phyloP scores from a whole-genome alignment of 2,888 invertebrate species.

The Deilephila porcellus region DNA sequence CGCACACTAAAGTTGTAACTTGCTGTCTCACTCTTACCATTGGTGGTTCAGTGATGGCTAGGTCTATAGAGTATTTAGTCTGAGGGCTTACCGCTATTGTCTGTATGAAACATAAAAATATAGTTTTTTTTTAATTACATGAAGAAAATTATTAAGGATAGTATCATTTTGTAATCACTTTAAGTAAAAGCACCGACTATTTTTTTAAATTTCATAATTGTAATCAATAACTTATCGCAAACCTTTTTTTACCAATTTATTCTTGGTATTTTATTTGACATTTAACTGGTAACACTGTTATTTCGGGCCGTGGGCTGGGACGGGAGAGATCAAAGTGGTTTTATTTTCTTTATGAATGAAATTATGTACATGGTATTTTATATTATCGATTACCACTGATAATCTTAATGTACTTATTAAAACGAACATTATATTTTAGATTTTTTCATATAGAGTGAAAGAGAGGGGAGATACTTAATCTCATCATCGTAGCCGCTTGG shows the following conservation, averaged over 20 bases:
- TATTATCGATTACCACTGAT: constrained; percentile 30
- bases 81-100: too few relatives aligned
- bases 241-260: neutral
- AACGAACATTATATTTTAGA: neutral
- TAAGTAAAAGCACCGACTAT: too few relatives aligned
- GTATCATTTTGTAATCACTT: too few relatives aligned
- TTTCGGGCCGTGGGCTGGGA: constrained; percentile 31
- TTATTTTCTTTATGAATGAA: constrained; percentile 62
- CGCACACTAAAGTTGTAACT: too few relatives aligned
- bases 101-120: too few relatives aligned
- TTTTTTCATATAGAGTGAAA: neutral
- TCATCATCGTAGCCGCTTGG: constrained; percentile 53
- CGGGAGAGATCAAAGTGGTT: constrained; percentile 43
- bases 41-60: too few relatives aligned
- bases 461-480: constrained; percentile 7
- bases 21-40: too few relatives aligned
- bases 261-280: neutral
- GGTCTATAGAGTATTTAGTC: too few relatives aligned
- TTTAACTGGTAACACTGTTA: constrained; percentile 40
- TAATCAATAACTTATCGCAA: neutral
- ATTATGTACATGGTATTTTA: constrained; percentile 45
- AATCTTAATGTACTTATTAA: neutral
- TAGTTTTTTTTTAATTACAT: too few relatives aligned
- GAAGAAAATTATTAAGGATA: too few relatives aligned
- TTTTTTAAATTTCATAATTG: too few relatives aligned